phyloP scores from a whole-genome alignment of 2,888 invertebrate genomes.

The Athetis lepigone region DNA sequence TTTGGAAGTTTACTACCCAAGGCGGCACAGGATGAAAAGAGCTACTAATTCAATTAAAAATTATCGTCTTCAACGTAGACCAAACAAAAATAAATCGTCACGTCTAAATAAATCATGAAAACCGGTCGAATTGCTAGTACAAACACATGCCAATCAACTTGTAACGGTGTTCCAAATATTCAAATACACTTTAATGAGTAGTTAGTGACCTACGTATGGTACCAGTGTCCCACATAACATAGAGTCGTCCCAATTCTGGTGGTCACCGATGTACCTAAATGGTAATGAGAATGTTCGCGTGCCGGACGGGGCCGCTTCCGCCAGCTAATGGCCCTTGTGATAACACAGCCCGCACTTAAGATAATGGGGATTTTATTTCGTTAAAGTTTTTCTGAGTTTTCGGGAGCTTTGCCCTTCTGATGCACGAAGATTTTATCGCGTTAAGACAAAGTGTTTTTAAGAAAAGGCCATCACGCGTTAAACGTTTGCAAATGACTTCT shows the following conservation, averaged over 20 bases:
- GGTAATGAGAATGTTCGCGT: conserved; percentile 62
- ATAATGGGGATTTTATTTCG: conserved; percentile 56
- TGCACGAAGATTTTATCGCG: conserved; percentile 21
- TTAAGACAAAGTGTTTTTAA: conserved; percentile 17
- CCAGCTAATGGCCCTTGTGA: conserved; percentile 63
- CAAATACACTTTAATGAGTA: conserved; percentile 16
- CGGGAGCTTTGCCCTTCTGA: conserved; percentile 37
- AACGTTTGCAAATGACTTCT: conserved; percentile 9
- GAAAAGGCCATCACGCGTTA: conserved; percentile 2
- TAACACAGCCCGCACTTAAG: conserved; percentile 59
- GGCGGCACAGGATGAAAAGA: background rate
- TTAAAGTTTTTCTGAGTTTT: conserved; percentile 40
- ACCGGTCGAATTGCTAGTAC: conserved; percentile 9
- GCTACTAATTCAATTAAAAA: conserved; percentile 2
- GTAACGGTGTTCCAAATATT: conserved; percentile 44
- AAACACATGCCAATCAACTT: background rate
- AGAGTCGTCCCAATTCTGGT: conserved; percentile 45
- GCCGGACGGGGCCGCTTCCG: conserved; percentile 67
- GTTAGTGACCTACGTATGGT: conserved; percentile 31
- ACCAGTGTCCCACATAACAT: conserved; percentile 35
- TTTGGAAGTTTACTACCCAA: background rate
- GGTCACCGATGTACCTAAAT: conserved; percentile 47
- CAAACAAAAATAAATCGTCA: background rate
- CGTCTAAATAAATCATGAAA: conserved; percentile 8
- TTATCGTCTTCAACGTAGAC: background rate